These are phyloP conservation scores for Epizoanthus fatuus DNA, from an alignment of 92 coral and sea anemone genomes.

Conservation along the genomic window DNA sequence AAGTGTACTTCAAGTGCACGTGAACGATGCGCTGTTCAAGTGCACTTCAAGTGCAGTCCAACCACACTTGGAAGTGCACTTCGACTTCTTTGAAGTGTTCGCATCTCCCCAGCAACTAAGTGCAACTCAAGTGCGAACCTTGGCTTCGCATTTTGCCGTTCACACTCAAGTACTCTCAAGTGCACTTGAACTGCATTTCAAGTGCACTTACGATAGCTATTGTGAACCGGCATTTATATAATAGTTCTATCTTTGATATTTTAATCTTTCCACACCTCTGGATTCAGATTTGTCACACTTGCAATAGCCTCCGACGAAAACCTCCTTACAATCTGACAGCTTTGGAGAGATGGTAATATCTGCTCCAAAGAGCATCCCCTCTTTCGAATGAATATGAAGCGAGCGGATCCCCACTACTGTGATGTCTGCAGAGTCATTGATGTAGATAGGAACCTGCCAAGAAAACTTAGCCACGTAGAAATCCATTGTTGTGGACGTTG, in stretches of 20 bases:
- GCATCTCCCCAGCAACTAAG: no score
- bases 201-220: no score
- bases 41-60: no score
- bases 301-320: slow-evolving; percentile 78
- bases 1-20: no score
- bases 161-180: no score
- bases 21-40: no score
- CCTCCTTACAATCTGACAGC: slow-evolving; percentile 5
- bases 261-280: neutral
- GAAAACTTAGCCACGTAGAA: slow-evolving; percentile 43
- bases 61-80: no score
- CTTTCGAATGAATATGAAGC: slow-evolving; percentile 62
- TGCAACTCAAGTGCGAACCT: no score
- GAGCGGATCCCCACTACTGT: slow-evolving; percentile 59
- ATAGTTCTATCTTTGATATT: neutral
- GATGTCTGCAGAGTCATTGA: slow-evolving; percentile 70
- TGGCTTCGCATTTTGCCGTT: no score
- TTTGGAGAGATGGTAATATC: slow-evolving; percentile 31
- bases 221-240: neutral
- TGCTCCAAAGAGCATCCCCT: slow-evolving; percentile 80
- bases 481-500: neutral
- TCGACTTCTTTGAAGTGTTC: no score
- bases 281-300: neutral
- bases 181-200: no score
- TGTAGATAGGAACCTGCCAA: slow-evolving; percentile 76